Evolutionary conservation across 2,113 vertebrate species (phyloP), one percentile per base, ranked within the genome.

Genomic region (Platysteira castanea): DNA sequence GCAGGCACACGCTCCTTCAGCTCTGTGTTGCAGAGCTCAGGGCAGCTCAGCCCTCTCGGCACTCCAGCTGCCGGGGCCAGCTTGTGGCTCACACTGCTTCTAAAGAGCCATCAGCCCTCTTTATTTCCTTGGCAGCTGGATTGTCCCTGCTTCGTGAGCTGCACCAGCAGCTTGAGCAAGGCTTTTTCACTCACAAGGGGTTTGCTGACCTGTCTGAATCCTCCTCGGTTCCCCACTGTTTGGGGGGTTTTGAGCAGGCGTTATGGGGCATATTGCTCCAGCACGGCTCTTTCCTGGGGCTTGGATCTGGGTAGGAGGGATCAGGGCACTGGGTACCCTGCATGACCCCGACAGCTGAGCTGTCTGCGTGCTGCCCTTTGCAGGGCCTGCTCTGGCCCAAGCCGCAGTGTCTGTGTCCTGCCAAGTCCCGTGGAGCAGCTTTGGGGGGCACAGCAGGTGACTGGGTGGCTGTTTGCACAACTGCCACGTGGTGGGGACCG

Each of bases 51-150:
- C 27, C 11, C 30, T 65, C 27, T 61, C 0, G 3, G 69, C 30
- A 10, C 44, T 53, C 16, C 70, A 56, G 57, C 57, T 2, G 3
- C 39, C 1, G 0, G 22, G 21, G 17, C 44, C 33, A 11, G 71
- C 30, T 44, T 33, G 4, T 0, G 0, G 20, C 35, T 59, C 3
- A 0, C 8, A 5, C 33, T 60, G 10, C 65, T 35, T 65, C 65
- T 22, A 2, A 56, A 37, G 39, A 89, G 61, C 49, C 7, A 0
- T 21, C n/a, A 15, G 64, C 20, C 10, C 8, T 17, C 13, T n/a
- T 75, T 30, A 23, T 63, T 61, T 9, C 42, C 23, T 49, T 64
- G 54, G 28, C 9, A 52, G 22, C 44, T 80, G 64, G 42, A 13
- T 49, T 87, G 50, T 81, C 73, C 23, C 49, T 39, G 35, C 23